These are phyloP conservation scores for Pygoscelis adeliae DNA, from an alignment of 2,113 vertebrate species.

Conservation along the genomic window DNA sequence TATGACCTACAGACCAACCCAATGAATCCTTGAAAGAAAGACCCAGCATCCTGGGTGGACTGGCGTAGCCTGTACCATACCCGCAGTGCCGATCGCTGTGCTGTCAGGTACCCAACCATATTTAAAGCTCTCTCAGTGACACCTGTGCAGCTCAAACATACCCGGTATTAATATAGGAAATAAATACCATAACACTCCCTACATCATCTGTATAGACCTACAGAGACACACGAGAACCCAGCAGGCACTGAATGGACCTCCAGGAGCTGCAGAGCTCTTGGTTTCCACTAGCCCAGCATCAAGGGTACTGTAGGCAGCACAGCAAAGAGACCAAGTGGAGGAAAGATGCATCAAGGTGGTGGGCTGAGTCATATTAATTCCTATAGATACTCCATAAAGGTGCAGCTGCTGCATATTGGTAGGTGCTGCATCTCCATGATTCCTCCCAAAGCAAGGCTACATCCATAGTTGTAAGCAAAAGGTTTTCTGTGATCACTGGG, in stretches of 20 bases:
- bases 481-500: not conserved
- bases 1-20: not conserved
- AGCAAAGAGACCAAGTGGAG: not conserved
- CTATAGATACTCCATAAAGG: not conserved
- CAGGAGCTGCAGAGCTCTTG: not conserved
- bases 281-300: not conserved
- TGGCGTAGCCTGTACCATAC: not conserved
- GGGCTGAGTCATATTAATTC: not conserved
- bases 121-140: not conserved
- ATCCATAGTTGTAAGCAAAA: not conserved
- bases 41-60: not conserved
- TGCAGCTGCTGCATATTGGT: not conserved
- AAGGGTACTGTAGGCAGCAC: not conserved
- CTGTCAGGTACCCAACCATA: not conserved
- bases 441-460: not conserved
- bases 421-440: not conserved
- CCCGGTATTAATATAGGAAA: accelerated
- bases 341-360: accelerated
- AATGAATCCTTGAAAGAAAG: not conserved
- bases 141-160: not conserved
- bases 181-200: not conserved
- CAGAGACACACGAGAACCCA: accelerated
- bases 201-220: no score
- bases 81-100: accelerated
- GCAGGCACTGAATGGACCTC: not conserved